Base-by-base conservation (phyloP, 2,797 vertebrate genomes). In the Pseudotriccus pelzelni region DNA sequence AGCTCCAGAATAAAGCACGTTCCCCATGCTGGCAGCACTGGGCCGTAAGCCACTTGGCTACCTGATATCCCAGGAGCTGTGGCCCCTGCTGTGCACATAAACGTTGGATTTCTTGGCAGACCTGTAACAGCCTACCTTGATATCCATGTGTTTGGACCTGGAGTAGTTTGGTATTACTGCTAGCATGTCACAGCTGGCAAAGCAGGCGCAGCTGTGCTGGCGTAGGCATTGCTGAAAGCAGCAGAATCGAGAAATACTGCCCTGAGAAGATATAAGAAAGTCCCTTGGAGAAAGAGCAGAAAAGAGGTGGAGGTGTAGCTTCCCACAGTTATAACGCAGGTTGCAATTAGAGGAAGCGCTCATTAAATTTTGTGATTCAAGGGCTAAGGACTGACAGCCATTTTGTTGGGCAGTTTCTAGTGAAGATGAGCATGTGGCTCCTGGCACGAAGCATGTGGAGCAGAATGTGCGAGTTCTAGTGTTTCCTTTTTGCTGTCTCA, bases 361-460 rank as follows among this genome's bases (percentile, higher is more conserved):
- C 5, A 15, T 49, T 34, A 47, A 16, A 59, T 44, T 9, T 43
- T 23, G 8, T 27, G 23, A n/a, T 59, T 76, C 14, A 5, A 43
- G 39, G 36, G 18, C 39, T 5, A 16, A 63, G 50, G 62, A 14
- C 11, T 0, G 0, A 22, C 4, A 47, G 21, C 10, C 3, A 4
- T 73, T 89, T 53, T 37, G 19, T 49, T 68, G 47, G 30, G 14
- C 46, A 84, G 12, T 22, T 62, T 34, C 43, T 34, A 11, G 21
- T 12, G 24, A 62, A 53, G 78, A 50, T 30, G 52, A 69, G 4
- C 32, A 2, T 13, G 30, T 23, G 62, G 13, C 15, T 88, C 12
- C 34, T 75, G 41, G 17, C 37, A 17, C 2, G 3, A 50, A 56
- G 10, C 5, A 21, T 5, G 3, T 9, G 24, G 32, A 81, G 16